phyloP scores from a whole-genome alignment of 2,888 invertebrate genomes.

The Nomada ferruginata region DNA sequence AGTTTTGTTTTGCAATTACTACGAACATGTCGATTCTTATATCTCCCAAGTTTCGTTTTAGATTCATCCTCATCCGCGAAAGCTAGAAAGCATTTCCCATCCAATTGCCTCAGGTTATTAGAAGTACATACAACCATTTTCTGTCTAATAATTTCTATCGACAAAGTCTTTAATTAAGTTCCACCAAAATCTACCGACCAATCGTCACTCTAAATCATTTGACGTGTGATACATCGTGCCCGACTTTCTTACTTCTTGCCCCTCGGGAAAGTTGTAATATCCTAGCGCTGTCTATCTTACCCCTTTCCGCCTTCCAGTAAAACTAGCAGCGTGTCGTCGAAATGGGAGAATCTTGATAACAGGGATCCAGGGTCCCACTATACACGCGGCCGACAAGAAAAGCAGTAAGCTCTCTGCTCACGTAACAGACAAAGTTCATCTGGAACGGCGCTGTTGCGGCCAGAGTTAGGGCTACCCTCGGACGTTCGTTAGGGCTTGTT shows the following conservation, averaged over 20 bases:
- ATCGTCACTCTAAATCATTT: conserved; percentile 15
- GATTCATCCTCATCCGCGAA: background rate
- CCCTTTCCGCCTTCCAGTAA: conserved; percentile 19
- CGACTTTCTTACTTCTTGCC: background rate
- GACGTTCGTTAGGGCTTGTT: conserved; percentile 71
- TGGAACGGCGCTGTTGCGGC: conserved; percentile 60
- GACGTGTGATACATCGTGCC: conserved; percentile 13
- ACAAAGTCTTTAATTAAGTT: conserved; percentile 10
- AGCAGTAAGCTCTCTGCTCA: conserved; percentile 71
- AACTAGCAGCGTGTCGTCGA: conserved; percentile 39
- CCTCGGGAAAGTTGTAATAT: conserved; percentile 45
- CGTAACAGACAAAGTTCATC: conserved; percentile 78
- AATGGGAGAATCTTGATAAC: conserved; percentile 63
- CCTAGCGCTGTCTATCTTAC: conserved; percentile 20
- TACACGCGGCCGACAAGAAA: conserved; percentile 63
- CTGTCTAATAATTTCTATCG: too few species aligned
- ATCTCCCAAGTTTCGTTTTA: conserved; percentile 1
- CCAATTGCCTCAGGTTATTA: background rate
- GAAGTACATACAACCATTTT: background rate
- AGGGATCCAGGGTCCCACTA: conserved; percentile 27
- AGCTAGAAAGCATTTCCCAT: conserved; percentile 8
- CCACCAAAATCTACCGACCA: conserved; percentile 18
- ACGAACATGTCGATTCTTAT: too few species aligned
- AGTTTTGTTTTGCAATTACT: background rate
- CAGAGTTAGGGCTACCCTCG: conserved; percentile 67